A percentile compares a stretch with the other conserved stretches of the same genome.
Evolutionary conservation across 2,797 vertebrate genomes (phyloP).

Genomic region (Epinephelus awoara): DNA sequence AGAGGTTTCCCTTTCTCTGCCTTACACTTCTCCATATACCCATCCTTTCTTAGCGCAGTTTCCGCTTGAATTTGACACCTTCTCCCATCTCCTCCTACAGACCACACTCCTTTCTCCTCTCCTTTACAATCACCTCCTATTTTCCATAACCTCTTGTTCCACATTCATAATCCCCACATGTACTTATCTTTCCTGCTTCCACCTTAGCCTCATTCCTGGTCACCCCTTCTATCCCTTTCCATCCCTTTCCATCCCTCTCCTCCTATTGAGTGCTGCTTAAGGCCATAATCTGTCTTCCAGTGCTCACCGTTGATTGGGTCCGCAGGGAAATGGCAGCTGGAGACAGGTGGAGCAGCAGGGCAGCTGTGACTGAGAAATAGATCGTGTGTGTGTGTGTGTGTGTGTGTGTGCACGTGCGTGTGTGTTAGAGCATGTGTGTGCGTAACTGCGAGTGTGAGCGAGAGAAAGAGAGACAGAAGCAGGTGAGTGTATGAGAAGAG

Average conservation of each 20-base stretch:
- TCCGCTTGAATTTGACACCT: background rate
- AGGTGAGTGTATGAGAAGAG: background rate
- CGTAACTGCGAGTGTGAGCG: no score
- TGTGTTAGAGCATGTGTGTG: no score
- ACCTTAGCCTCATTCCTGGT: slow-evolving; percentile 14
- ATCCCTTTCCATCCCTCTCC: slow-evolving; percentile 16
- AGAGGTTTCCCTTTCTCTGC: background rate
- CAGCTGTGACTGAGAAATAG: slow-evolving; percentile 34
- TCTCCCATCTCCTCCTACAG: background rate
- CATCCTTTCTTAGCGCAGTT: background rate
- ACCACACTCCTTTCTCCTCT: slow-evolving; percentile 8
- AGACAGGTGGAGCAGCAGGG: slow-evolving; percentile 59
- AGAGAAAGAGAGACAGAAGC: background rate
- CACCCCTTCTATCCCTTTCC: slow-evolving; percentile 20
- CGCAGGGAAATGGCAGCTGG: slow-evolving; percentile 50
- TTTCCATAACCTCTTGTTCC: slow-evolving; percentile 29
- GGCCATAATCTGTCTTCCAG: slow-evolving; percentile 61
- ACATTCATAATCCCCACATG: slow-evolving; percentile 46
- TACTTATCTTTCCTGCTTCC: slow-evolving; percentile 21
- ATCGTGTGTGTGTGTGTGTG: slow-evolving; percentile 9
- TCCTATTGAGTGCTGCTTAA: slow-evolving; percentile 36
- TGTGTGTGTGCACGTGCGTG: background rate
- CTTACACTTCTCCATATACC: background rate
- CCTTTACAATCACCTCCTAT: slow-evolving; percentile 16
- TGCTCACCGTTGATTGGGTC: slow-evolving; percentile 65